Conservation (phyloP, 2,113 vertebrate genomes). For the Chaenocephalus aceratus region DNA sequence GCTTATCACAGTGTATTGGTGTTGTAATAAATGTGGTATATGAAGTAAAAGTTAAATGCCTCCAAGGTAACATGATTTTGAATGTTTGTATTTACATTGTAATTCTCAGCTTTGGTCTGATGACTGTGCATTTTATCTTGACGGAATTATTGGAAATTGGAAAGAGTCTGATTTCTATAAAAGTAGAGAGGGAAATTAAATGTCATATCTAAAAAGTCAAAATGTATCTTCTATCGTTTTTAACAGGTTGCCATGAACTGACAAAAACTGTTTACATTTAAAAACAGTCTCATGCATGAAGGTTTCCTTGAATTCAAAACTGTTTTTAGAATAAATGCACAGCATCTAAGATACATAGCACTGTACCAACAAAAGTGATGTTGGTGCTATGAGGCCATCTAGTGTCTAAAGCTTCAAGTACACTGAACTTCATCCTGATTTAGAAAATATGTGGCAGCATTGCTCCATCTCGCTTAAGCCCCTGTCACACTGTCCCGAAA, state of each 20-base stretch:
- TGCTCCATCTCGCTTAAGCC: neutral
- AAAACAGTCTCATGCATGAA: neutral
- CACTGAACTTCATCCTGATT: neutral
- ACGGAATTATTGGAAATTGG: neutral
- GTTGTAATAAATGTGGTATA: neutral
- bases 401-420: constrained; percentile 28
- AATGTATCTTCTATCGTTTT: neutral
- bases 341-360: neutral
- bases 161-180: too few relatives aligned
- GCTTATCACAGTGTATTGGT: neutral
- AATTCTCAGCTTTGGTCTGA: neutral
- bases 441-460: neutral
- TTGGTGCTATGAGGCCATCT: constrained; percentile 55
- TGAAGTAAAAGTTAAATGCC: neutral
- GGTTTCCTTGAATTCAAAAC: too few relatives aligned
- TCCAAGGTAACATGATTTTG: neutral
- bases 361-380: neutral
- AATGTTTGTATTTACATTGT: neutral
- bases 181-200: too few relatives aligned
- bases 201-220: neutral
- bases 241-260: neutral
- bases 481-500: too few relatives aligned
- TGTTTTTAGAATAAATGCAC: neutral
- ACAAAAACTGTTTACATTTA: neutral
- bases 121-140: neutral